Conservation (phyloP, 2,113 vertebrate genomes). For the Apeltes quadracus region DNA sequence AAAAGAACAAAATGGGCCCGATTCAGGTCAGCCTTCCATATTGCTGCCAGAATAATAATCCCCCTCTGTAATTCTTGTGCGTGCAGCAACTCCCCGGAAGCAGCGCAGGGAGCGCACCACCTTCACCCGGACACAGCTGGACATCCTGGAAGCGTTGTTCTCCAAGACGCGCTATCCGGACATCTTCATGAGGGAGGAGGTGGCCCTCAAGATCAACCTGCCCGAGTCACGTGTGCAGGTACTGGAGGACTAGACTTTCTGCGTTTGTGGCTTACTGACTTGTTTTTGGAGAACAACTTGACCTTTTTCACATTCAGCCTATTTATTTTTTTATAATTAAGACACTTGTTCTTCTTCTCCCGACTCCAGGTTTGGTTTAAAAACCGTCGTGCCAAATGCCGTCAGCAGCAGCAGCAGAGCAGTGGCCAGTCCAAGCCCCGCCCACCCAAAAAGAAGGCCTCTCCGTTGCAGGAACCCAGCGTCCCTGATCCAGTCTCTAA, state of each 20-base stretch:
- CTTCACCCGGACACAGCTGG: conserved; percentile 87
- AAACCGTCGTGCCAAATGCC: conserved; percentile 87
- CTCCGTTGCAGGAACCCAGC: conserved; percentile 77
- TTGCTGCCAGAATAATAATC: conserved; percentile 14
- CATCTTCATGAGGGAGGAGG: conserved; percentile 90
- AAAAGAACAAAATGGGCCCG: not conserved
- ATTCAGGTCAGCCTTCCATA: not conserved
- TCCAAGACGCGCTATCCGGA: conserved; percentile 89
- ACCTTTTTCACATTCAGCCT: not conserved
- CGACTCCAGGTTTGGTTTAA: conserved; percentile 85
- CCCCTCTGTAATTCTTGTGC: conserved; percentile 21
- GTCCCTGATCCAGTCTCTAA: conserved; percentile 73
- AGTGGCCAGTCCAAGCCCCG: conserved; percentile 85
- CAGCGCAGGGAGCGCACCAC: conserved; percentile 87
- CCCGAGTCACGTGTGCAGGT: conserved; percentile 89
- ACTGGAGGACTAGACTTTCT: conserved; percentile 10
- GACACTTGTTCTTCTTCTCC: not conserved
- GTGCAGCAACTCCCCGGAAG: conserved; percentile 83
- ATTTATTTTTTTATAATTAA: not conserved
- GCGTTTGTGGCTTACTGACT: not conserved
- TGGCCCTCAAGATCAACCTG: conserved; percentile 88
- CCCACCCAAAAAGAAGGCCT: conserved; percentile 85
- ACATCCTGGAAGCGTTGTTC: conserved; percentile 86
- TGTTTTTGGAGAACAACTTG: not conserved
- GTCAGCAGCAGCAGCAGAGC: conserved; percentile 86